Evolutionary conservation across 2,888 invertebrate genomes (phyloP), one percentile per base, ranked within the genome.

Genomic region (Dendrolimus houi): DNA sequence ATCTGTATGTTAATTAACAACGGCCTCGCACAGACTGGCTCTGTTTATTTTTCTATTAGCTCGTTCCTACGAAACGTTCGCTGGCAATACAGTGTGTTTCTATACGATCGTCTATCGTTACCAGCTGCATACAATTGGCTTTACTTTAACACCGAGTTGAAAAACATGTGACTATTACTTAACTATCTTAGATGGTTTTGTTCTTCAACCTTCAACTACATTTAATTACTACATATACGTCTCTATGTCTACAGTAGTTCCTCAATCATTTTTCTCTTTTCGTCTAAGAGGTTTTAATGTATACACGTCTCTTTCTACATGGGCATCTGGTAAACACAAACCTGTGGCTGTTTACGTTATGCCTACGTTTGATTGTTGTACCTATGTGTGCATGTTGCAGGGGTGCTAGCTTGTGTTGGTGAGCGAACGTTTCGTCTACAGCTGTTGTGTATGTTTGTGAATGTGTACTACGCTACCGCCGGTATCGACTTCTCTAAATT

Each of bases 1-100:
- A 88, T 89, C 84, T 86, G 83, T 87, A 89, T 89, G 89, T 87
- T 88, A 89, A 90, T 90, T 90, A 89, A 86, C 83, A 87, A 80
- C 83, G 85, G 82, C 87, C 84, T 85, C 85, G 81, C 69, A 75
- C 69, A 65, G 73, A 75, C 75, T 73, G 75, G 66, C 71, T 76
- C 71, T 87, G 83, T 86, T 87, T 87, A 83, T 82, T 81, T 87
- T 83, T 81, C 83, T 84, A 81, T 85, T 83, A 84, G 81, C 78
- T 70, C 60, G 73, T 71, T 77, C 76, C 76, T 76, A 75, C 71
- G 72, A 77, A 83, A 79, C 79, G 75, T 77, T 77, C 62, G 72
- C 77, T 72, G 69, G 80, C 77, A 79, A 78, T 75, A 71, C 72
- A 67, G 70, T 71, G 63, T 63, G 66, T 66, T 71, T 75, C 68